Base-by-base conservation (phyloP, 2,113 vertebrate species). In the Cyanoderma ruficeps region DNA sequence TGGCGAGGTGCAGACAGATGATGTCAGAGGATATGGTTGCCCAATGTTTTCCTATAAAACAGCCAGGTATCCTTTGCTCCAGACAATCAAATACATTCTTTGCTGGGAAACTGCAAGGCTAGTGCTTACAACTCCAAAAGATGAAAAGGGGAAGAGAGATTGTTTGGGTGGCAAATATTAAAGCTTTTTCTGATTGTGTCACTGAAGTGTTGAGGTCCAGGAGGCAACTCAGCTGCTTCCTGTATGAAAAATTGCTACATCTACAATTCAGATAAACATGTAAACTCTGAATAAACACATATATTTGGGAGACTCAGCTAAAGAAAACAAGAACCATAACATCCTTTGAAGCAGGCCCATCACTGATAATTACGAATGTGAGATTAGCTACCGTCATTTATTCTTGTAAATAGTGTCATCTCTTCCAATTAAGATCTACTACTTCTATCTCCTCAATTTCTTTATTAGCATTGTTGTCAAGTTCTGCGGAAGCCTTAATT, bases 401-500 rank as follows among this genome's bases (percentile, higher is more conserved):
- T 95, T 91, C 91, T 95, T 90, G 89, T 96, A 98, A 97, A 98
- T 85, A 98, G 84, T 97, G 93, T 97, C 94, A 97, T 97, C 97
- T 97, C 70, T 97, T 96, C 96, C 96, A 98, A 97, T 97, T 98
- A 98, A 97, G 96, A 96, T 96, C 95, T 96, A 93, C 95, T 59
- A 76, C 88, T 96, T 77, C 42, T 88, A 94, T 90, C 89, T 95
- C 85, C 89, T 95, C 79, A 74, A 91, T 96, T 95, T 87, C 83
- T 94, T 97, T 97, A 97, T 97, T 97, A 96, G 79, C 50, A 95
- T 96, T 97, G 95, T 97, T 94, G 97, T 97, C 92, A 96, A 95
- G 84, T 96, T 97, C 84, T 91, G 72, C 47, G 93, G 77, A 97
- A 94, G 95, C 81, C 94, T 97, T 97, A 97, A 97, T 97, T 98